A percentile compares a stretch with the other conserved stretches of the same genome.
Evolutionary conservation across 2,797 vertebrate species (phyloP).

Genomic region (Melopsittacus undulatus): DNA sequence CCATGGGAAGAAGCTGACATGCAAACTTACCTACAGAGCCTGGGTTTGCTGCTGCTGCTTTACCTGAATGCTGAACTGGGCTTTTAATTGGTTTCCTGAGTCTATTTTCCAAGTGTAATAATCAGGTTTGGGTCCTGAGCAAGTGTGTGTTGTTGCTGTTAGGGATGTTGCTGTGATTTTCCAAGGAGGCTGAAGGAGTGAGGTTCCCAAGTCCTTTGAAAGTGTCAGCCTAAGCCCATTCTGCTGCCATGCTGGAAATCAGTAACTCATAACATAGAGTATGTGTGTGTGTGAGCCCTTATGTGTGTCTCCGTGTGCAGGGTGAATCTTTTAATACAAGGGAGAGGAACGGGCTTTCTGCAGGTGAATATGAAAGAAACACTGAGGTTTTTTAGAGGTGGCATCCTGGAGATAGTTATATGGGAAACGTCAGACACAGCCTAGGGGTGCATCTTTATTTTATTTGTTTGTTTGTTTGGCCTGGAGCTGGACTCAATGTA

Average conservation of each 20-base stretch:
- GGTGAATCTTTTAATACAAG: slow-evolving; percentile 61
- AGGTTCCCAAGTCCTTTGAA: slow-evolving; percentile 44
- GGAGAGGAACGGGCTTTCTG: slow-evolving; percentile 51
- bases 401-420: slow-evolving; percentile 52
- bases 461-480: slow-evolving; percentile 65
- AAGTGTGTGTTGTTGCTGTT: slow-evolving; percentile 8
- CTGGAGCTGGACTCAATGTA: slow-evolving; percentile 45
- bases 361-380: slow-evolving; percentile 50
- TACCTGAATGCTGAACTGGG: slow-evolving; percentile 27
- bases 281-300: background rate
- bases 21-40: slow-evolving; percentile 1
- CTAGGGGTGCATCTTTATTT: slow-evolving; percentile 66
- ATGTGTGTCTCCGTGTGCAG: background rate
- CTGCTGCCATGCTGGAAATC: slow-evolving; percentile 44
- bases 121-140: background rate
- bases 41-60: slow-evolving; percentile 20
- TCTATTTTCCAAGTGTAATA: slow-evolving; percentile 25
- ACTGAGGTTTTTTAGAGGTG: slow-evolving; percentile 47
- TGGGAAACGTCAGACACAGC: slow-evolving; percentile 62
- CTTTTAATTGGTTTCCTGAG: slow-evolving; percentile 49
- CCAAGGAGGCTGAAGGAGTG: slow-evolving; percentile 25
- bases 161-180: slow-evolving; percentile 23
- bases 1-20: slow-evolving; percentile 22
- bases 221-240: slow-evolving; percentile 21
- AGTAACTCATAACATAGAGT: slow-evolving; percentile 17